Conservation (phyloP, 2,113 vertebrate species). For the Tragelaphus buxtoni region DNA sequence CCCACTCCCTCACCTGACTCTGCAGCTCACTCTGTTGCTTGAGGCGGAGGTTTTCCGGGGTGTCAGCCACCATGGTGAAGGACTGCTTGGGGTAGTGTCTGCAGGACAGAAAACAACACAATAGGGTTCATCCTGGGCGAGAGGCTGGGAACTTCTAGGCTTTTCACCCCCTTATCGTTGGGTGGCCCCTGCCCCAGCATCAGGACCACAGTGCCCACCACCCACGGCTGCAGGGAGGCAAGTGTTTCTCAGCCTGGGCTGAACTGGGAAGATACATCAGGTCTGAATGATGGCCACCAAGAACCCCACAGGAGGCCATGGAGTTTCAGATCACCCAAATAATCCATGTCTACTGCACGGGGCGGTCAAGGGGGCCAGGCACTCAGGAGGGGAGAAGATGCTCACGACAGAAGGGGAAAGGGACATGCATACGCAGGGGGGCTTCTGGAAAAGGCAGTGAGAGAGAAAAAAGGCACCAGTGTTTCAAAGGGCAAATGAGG, state of each 20-base stretch:
- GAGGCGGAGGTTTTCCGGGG: conserved; percentile 96
- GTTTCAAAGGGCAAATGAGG: not conserved
- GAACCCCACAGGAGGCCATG: not conserved
- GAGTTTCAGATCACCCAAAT: not conserved
- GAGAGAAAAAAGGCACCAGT: not conserved
- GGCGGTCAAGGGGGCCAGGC: not conserved
- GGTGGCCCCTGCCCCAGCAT: not conserved
- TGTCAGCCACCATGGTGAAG: conserved; percentile 96
- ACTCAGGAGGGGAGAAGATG: not conserved
- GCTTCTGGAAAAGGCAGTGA: not conserved
- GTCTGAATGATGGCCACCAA: not conserved
- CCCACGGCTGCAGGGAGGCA: too few relatives aligned
- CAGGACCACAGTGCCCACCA: not conserved
- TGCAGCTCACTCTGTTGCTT: conserved; percentile 98
- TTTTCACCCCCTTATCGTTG: not conserved
- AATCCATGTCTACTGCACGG: not conserved
- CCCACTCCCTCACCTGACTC: conserved; percentile 87
- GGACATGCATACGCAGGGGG: not conserved
- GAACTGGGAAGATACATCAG: not conserved
- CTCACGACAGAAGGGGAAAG: not conserved
- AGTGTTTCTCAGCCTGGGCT: not conserved
- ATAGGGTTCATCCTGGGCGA: rapidly evolving
- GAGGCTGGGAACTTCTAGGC: not conserved
- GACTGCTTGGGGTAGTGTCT: conserved; percentile 98
- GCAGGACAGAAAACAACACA: conserved; percentile 31